phyloP scores from a whole-genome alignment of 35 echinoderm and acorn worm species.

The Ophioderma brevispina region DNA sequence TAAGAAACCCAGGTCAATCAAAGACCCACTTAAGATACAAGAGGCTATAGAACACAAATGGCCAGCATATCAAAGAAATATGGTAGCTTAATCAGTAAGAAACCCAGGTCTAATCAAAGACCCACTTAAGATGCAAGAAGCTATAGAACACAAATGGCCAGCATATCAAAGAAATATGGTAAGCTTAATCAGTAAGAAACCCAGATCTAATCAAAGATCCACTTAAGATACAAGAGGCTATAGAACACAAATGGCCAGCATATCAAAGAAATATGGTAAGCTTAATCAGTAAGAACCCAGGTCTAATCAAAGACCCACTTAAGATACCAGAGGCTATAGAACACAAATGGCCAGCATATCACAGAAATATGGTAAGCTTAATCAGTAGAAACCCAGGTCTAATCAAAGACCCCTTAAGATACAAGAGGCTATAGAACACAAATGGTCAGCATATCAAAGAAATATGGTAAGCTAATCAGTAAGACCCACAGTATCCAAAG shows the following conservation, averaged over 20 bases:
- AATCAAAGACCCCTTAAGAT: conserved; percentile 18
- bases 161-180: conserved; percentile 58
- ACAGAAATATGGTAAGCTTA: conserved; percentile 53
- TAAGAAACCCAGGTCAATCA: neutral
- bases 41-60: too few relatives aligned
- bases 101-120: conserved; percentile 23
- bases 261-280: conserved; percentile 54
- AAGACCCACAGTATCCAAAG: too few relatives aligned
- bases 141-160: conserved; percentile 58
- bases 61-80: conserved; percentile 23
- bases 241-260: conserved; percentile 66
- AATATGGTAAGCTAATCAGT: conserved; percentile 33
- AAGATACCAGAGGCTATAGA: conserved; percentile 24
- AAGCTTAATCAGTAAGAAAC: too few relatives aligned
- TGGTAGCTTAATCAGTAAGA: conserved; percentile 9
- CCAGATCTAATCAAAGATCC: conserved; percentile 30
- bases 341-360: conserved; percentile 53
- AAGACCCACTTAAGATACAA: conserved; percentile 22
- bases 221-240: neutral
- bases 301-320: conserved; percentile 34
- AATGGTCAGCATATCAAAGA: conserved; percentile 44
- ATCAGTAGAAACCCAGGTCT: too few relatives aligned
- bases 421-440: conserved; percentile 51
- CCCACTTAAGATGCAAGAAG: neutral
- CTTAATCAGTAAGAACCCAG: too few relatives aligned